Base-by-base conservation (phyloP, 2,113 vertebrate species). In the Proterorhinus semilunaris region DNA sequence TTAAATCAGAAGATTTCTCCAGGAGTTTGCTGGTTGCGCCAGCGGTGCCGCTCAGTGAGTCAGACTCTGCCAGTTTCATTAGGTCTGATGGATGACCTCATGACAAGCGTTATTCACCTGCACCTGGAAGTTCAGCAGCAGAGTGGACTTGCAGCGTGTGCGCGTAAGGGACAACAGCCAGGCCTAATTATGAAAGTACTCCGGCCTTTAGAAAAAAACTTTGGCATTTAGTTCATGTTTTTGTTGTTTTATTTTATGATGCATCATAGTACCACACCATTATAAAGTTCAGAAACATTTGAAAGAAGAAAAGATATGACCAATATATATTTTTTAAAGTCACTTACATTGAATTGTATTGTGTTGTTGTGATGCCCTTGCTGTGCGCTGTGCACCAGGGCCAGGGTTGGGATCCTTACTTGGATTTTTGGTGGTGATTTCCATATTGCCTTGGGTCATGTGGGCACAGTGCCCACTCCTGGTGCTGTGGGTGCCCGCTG, bases 401-500 rank as follows among this genome's bases (percentile, higher is more conserved):
- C 80, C 87, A 87, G 79, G 74, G 69, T 84, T 85, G 73, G 50
- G 74, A 27, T 69, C 83, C 83, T 84, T 83, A 83, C 88, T 85
- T 48, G 85, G 75, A 73, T 83, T 89, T 86, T 91, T 82, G 85
- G 86, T 87, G 90, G 88, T 78, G 69, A 92, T 92, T 90, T 92
- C 89, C 89, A 92, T 90, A 92, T 91, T 92, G 87, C 91, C 89
- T 81, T 78, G 88, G 91, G 90, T 92, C 89, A 88, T 88, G 79
- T 90, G 86, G 91, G 89, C 89, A 86, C 64, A 0, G 81, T 82
- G 89, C 91, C 91, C 89, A 88, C 85, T 89, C 86, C 89, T 84
- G 85, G 85, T 87, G 84, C 83, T 89, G 81, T 86, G 88, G 88
- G 82, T 89, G 87, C 89, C 86, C 76, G 82, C 86, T 89, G 88